These are phyloP conservation scores for Xiphophorus hellerii DNA, from an alignment of 2,113 vertebrate species.

Conservation along the genomic window DNA sequence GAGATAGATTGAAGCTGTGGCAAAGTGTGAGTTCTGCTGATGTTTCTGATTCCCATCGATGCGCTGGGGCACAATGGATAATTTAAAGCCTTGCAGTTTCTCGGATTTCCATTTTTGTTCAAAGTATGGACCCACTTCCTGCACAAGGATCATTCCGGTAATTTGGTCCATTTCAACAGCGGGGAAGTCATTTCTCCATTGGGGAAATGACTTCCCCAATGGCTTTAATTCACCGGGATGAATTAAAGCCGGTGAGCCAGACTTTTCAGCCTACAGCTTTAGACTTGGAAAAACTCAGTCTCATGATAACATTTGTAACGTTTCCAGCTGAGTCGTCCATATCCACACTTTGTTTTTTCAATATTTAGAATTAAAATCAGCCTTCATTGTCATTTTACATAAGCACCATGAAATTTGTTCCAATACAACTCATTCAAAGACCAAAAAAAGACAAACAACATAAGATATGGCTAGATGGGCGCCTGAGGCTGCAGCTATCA, in stretches of 20 bases:
- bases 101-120: conserved; percentile 32
- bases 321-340: too few species aligned
- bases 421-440: too few species aligned
- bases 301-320: neutral
- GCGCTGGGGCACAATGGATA: conserved; percentile 39
- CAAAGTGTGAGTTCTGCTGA: conserved; percentile 34
- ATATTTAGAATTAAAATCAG: too few species aligned
- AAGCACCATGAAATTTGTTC: too few species aligned
- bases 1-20: conserved; percentile 33
- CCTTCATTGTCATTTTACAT: too few species aligned
- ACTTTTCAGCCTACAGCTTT: neutral
- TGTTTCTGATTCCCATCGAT: conserved; percentile 60
- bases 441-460: too few species aligned
- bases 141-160: conserved; percentile 13
- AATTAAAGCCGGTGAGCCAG: neutral
- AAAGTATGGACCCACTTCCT: neutral
- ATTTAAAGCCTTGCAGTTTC: conserved; percentile 30
- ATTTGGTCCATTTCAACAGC: conserved; percentile 40
- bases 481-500: too few species aligned
- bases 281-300: neutral
- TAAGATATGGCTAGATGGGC: too few species aligned
- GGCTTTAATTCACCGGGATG: neutral
- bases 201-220: neutral
- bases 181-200: conserved; percentile 24
- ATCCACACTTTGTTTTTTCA: too few species aligned